Percentiles rank a stretch among this genome's conserved stretches.
These are phyloP conservation scores for Sarcophaga bullata DNA, from an alignment of 1,140 invertebrate species.

Conservation along the genomic window DNA sequence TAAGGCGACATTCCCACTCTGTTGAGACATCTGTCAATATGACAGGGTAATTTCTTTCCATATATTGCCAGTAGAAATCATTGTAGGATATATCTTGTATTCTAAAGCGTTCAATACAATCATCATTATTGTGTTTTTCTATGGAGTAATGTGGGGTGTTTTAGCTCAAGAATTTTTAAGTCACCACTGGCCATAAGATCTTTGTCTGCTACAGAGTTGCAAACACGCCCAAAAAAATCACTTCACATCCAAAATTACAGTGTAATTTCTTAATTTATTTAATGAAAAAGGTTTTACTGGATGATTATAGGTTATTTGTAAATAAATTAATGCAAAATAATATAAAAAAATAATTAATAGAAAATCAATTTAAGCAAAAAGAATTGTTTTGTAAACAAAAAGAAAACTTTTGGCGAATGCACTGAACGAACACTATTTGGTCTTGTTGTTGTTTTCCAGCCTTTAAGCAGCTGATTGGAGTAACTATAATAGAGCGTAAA, in stretches of 20 bases:
- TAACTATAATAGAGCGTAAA: neutral
- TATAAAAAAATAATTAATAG: neutral
- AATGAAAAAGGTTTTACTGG: neutral
- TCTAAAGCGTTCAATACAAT: neutral
- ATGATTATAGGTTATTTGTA: neutral
- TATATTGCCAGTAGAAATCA: slow-evolving; percentile 71
- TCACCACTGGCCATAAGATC: slow-evolving; percentile 20
- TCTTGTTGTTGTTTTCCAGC: neutral
- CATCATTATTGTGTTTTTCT: neutral
- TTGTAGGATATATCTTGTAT: slow-evolving; percentile 49
- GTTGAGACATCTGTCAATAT: slow-evolving; percentile 72
- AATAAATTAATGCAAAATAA: slow-evolving; percentile 11
- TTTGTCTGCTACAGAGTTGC: neutral
- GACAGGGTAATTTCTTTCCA: slow-evolving; percentile 74
- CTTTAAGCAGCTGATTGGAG: neutral
- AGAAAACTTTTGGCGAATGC: neutral
- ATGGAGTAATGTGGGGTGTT: neutral
- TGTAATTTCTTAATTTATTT: neutral
- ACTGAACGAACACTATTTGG: neutral
- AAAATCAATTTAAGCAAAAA: neutral
- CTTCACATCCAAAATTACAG: neutral
- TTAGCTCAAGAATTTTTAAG: slow-evolving; percentile 7
- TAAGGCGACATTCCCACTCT: slow-evolving; percentile 71
- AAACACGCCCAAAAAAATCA: neutral
- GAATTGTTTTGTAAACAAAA: slow-evolving; percentile 1